These are phyloP conservation scores for Stegastes partitus DNA, from an alignment of 2,113 vertebrate species.

Conservation along the genomic window DNA sequence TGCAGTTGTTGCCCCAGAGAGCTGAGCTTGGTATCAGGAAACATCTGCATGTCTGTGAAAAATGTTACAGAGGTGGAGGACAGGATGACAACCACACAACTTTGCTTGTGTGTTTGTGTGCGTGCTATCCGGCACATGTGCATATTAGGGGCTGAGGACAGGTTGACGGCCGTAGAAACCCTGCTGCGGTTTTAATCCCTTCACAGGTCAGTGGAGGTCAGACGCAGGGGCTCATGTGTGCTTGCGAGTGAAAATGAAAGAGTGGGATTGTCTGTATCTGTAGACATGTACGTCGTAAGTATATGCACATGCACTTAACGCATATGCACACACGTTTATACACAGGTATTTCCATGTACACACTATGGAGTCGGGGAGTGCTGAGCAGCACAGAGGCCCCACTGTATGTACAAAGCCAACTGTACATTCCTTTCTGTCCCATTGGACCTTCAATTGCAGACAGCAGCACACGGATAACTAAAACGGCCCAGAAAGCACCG, in stretches of 20 bases:
- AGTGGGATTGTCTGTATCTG: conserved; percentile 29
- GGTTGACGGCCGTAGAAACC: conserved; percentile 62
- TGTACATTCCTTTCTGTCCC: conserved; percentile 75
- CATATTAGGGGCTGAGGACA: conserved; percentile 52
- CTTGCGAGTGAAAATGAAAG: conserved; percentile 41
- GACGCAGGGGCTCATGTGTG: conserved; percentile 19
- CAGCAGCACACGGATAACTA: conserved; percentile 68
- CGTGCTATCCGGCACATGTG: conserved; percentile 23
- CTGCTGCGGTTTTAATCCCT: conserved; percentile 68
- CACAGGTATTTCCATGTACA: conserved; percentile 43
- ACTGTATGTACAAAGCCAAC: conserved; percentile 71
- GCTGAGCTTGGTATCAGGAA: conserved; percentile 62
- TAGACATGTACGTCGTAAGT: conserved; percentile 7
- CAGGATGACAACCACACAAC: conserved; percentile 51
- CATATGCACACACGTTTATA: conserved; percentile 32
- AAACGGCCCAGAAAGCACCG: conserved; percentile 45
- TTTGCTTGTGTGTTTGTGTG: conserved; percentile 7
- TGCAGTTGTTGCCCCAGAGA: conserved; percentile 35
- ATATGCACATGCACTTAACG: conserved; percentile 10
- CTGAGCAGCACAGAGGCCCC: conserved; percentile 66
- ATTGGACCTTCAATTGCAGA: conserved; percentile 57
- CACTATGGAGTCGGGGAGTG: conserved; percentile 25
- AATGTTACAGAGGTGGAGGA: conserved; percentile 67
- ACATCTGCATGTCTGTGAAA: conserved; percentile 75
- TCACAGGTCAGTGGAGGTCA: conserved; percentile 57